Evolutionary conservation across 2,888 invertebrate species (phyloP), one percentile per base, ranked within the genome.

Genomic region (Stegana nigrithorax): DNA sequence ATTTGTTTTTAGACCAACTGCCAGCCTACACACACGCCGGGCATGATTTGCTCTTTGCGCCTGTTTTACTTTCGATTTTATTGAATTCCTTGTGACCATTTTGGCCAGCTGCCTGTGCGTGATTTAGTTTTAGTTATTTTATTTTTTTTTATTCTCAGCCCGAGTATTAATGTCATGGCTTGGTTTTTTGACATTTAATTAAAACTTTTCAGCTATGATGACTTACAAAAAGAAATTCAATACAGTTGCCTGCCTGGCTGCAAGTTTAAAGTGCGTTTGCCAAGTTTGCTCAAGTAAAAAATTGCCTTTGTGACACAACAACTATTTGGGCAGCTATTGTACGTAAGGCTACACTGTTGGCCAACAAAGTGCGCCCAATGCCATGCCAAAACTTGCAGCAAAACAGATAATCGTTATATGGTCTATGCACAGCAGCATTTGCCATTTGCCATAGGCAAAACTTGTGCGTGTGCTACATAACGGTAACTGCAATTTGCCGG

Each of bases 11-110:
- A n/a, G n/a, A n/a, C n/a, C n/a, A n/a, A n/a, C n/a, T n/a, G n/a
- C n/a, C n/a, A n/a, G n/a, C n/a, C n/a, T n/a, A n/a, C n/a, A n/a
- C n/a, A n/a, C n/a, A 71, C 74, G 71, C 72, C 73, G 75, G 79
- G 70, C 47, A 29, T 32, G 47, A 21, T 47, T 32, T 27, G 57
- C 26, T 7, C 12, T 42, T 44, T 44, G 42, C 29, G 50, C 59
- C 64, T 64, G 60, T 36, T 36, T 36, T 36, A 8, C 14, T 36
- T 39, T 39, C 10, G 12, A 14, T 39, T 39, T 47, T 47, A 47
- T 47, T 47, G 47, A 47, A 47, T 47, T 23, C 23, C n/a, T 47
- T 23, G 36, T 23, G 7, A 25, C n/a, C 25, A 23, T 12, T 47
- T 47, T 47, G 4, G 47, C 45, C 45, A 19, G 10, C 5, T 10